These are phyloP conservation scores for Mustela lutreola DNA, from an alignment of 2,113 vertebrate species.

Conservation along the genomic window DNA sequence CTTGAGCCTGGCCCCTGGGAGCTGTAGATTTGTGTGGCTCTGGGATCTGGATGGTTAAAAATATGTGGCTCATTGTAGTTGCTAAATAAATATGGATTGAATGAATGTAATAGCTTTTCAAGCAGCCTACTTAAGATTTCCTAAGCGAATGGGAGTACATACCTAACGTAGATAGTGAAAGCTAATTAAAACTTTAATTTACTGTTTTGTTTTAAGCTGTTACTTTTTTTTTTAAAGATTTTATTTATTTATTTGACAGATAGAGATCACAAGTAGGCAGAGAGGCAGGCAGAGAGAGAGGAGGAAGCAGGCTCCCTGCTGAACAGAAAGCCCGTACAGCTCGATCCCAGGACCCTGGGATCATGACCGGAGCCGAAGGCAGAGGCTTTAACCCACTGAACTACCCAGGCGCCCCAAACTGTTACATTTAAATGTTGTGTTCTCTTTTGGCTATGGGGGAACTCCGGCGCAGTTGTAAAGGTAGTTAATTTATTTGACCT, in stretches of 20 bases:
- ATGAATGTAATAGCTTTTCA: background rate
- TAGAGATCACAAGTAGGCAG: too few species aligned
- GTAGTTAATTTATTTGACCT: background rate
- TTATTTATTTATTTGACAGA: too few species aligned
- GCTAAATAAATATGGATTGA: background rate
- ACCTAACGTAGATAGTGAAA: background rate
- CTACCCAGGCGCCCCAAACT: too few species aligned
- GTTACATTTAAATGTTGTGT: background rate
- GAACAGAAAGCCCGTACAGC: too few species aligned
- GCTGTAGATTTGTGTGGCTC: background rate
- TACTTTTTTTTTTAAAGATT: background rate
- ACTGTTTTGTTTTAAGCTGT: too few species aligned
- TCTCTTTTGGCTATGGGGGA: background rate
- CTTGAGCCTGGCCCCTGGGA: too few species aligned
- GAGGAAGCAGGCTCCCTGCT: too few species aligned
- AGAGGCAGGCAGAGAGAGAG: too few species aligned
- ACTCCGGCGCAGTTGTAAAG: background rate
- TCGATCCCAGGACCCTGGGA: too few species aligned
- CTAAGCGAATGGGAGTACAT: background rate
- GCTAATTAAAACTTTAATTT: background rate
- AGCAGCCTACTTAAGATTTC: background rate
- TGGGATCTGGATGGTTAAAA: background rate
- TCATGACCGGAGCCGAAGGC: too few species aligned
- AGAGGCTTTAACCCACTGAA: too few species aligned
- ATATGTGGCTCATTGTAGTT: background rate